Evolutionary conservation across 2,113 vertebrate genomes (phyloP), one percentile per base, ranked within the genome.

Genomic region (zebrafish (Danio rerio)): DNA sequence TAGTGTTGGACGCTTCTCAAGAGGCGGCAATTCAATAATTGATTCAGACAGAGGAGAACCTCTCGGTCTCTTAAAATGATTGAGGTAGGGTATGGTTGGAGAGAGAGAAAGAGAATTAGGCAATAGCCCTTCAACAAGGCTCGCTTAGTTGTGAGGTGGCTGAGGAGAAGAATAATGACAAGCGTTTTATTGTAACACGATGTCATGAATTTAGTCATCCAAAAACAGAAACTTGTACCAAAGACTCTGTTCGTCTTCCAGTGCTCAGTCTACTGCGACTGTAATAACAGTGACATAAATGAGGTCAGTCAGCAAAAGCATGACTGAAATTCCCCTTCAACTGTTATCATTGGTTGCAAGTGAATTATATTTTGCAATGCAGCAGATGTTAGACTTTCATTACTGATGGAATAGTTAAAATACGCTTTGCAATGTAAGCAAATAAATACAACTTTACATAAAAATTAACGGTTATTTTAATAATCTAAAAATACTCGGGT

Each of bases 21-120:
- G 81, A 75, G 81, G 81, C 40, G 61, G 71, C 81, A 66, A 82
- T 82, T 82, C 81, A 82, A 82, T 82, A 75, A 82, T 82, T 82
- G 81, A 76, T 82, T 82, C 81, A 73, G 72, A 82, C 81, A 76
- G 68, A 79, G 31, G 77, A 79, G 77, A 68, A 79, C 77, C 77
- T 79, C 62, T 79, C 13, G 77, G 77, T 79, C 77, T 79, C 62
- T 79, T 79, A 79, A 79, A 79, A 79, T 79, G 77, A 79, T 66
- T 79, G 77, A 79, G 62, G 50, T 55, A 66, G 31, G 16, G 77
- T 55, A 43, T 9, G 7, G 6, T 0, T 31, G 21, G 56, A 55
- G 20, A 75, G 56, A 49, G 58, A 52, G 21, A 49, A 15, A 42
- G 50, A 58, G 78, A 71, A 71, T 49, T 31, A 61, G 56, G 75